Conservation (phyloP, 2,797 vertebrate genomes). For the Sarcoramphus papa region DNA sequence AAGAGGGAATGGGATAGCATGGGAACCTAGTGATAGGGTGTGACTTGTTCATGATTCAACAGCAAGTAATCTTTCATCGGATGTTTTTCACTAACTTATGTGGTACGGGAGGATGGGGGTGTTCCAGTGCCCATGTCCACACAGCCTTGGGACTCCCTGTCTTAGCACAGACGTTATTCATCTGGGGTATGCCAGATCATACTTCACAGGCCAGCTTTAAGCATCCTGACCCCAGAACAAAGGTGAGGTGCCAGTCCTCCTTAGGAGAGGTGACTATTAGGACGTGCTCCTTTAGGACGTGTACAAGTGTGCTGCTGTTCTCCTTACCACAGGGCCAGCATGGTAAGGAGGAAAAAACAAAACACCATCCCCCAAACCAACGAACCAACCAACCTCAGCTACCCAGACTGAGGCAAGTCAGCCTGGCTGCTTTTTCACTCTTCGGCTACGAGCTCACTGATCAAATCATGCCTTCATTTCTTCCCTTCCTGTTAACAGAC, state of each 20-base stretch:
- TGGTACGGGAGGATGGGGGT: accelerated
- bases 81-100: not conserved
- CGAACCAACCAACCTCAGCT: no score
- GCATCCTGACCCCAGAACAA: not conserved
- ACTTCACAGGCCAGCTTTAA: not conserved
- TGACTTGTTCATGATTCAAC: not conserved
- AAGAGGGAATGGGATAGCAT: not conserved
- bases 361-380: not conserved
- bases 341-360: not conserved
- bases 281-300: not conserved
- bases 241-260: not conserved
- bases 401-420: no score
- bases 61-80: not conserved
- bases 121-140: no score
- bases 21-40: no score
- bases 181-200: no score
- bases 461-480: not conserved
- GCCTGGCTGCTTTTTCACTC: not conserved
- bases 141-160: not conserved
- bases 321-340: accelerated
- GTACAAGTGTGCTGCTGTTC: not conserved
- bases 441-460: not conserved
- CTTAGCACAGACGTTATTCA: not conserved
- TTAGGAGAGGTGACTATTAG: not conserved
- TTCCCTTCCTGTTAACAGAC: slow-evolving; percentile 72